Evolutionary conservation across 2,113 vertebrate species (phyloP).

Genomic region (Thamnophis sirtalis): DNA sequence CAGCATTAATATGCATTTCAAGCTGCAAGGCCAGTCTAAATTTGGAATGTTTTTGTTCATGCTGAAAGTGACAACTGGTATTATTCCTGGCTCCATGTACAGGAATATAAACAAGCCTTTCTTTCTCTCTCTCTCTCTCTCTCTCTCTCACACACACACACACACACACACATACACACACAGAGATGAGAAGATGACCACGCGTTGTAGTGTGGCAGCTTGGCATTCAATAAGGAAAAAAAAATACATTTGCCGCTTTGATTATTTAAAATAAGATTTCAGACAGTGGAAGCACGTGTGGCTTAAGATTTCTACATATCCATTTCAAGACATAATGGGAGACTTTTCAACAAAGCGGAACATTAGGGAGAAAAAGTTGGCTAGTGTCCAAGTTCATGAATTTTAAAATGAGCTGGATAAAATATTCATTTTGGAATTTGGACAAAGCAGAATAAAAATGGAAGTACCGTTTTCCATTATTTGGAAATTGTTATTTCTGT

Average conservation of each 20-base stretch:
- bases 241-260: background rate
- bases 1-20: background rate
- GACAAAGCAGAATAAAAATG: background rate
- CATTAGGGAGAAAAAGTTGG: background rate
- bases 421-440: background rate
- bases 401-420: background rate
- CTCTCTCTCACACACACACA: no score
- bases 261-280: conserved; percentile 1
- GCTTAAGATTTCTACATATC: background rate
- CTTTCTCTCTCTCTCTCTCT: accelerated
- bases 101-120: background rate
- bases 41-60: conserved; percentile 5
- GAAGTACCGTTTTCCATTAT: background rate
- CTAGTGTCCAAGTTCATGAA: background rate
- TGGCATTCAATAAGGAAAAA: conserved; percentile 1
- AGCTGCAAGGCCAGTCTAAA: background rate
- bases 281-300: background rate
- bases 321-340: background rate
- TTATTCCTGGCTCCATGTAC: background rate
- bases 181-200: background rate
- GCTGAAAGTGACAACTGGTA: conserved; percentile 13
- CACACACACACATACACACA: background rate
- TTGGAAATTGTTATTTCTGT: background rate
- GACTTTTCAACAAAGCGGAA: background rate
- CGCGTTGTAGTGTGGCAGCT: background rate